These are phyloP conservation scores for Sminthurides bifidus DNA, from an alignment of 1,140 invertebrate species.

Conservation along the genomic window DNA sequence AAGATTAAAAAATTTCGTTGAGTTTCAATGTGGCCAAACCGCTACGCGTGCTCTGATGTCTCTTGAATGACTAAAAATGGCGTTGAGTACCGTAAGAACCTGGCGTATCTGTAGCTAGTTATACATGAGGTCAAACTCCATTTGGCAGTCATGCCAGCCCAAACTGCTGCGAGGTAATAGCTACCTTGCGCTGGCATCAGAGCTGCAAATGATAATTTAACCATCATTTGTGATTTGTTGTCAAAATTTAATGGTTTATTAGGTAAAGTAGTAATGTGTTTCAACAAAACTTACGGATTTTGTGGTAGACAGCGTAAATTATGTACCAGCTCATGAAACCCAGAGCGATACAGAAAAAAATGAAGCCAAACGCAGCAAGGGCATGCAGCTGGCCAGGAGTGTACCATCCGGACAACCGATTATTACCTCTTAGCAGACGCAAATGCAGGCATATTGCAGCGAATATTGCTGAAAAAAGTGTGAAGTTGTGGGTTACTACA, in stretches of 20 bases:
- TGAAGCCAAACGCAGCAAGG: conserved; percentile 19
- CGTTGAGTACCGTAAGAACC: conserved; percentile 23
- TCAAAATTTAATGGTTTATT: conserved; percentile 1
- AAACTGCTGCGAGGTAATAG: conserved; percentile 28
- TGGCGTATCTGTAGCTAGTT: conserved; percentile 21
- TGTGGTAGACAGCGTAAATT: conserved; percentile 23
- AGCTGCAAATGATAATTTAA: conserved; percentile 17
- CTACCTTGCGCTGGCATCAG: conserved; percentile 23
- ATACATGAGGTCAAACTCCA: conserved; percentile 24
- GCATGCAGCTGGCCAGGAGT: conserved; percentile 18
- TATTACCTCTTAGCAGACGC: conserved; percentile 15
- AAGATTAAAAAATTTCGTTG: too few relatives aligned
- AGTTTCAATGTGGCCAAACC: background rate
- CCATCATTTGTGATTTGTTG: background rate
- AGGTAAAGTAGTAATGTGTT: background rate
- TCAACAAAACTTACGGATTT: conserved; percentile 27
- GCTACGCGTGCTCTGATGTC: background rate
- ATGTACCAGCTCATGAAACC: conserved; percentile 30
- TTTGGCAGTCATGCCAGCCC: conserved; percentile 26
- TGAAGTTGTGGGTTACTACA: background rate
- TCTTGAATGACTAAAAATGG: conserved; percentile 30
- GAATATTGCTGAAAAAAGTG: conserved; percentile 19
- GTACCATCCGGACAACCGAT: conserved; percentile 25
- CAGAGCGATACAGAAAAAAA: conserved; percentile 19
- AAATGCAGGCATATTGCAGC: conserved; percentile 27